phyloP scores from a whole-genome alignment of 2,797 vertebrate genomes.

The Trachurus trachurus region DNA sequence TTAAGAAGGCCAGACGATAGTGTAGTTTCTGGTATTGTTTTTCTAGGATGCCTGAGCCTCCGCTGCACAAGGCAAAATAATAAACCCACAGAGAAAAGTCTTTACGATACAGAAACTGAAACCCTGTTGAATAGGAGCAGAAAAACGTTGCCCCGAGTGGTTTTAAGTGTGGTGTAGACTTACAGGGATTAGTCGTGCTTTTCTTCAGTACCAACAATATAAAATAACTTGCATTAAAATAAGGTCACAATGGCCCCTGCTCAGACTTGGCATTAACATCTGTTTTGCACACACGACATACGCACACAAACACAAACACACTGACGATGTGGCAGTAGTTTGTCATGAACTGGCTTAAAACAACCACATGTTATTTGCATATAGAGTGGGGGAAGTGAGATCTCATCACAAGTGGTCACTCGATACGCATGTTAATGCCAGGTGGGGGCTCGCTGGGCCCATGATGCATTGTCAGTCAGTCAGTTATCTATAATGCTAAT shows the following conservation, averaged over 20 bases:
- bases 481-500: not conserved
- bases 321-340: too few species aligned
- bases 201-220: not conserved
- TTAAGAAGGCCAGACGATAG: not conserved
- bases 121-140: not conserved
- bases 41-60: not conserved
- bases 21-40: not conserved
- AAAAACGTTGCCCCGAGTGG: not conserved
- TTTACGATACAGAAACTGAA: slow-evolving; percentile 6
- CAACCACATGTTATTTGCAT: too few species aligned
- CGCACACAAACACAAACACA: too few species aligned
- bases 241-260: not conserved
- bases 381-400: too few species aligned
- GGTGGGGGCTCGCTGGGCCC: too few species aligned
- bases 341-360: too few species aligned
- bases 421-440: too few species aligned
- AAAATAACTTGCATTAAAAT: slow-evolving; percentile 3
- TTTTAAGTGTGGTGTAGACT: not conserved
- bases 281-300: too few species aligned
- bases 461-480: not conserved
- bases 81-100: not conserved
- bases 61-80: not conserved
- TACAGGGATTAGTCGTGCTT: not conserved
- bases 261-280: too few species aligned
- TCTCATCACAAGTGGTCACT: too few species aligned